A percentile compares a stretch with the other conserved stretches of the same genome.
Conservation (phyloP, 1,140 invertebrate genomes). For the Portunus trituberculatus region DNA sequence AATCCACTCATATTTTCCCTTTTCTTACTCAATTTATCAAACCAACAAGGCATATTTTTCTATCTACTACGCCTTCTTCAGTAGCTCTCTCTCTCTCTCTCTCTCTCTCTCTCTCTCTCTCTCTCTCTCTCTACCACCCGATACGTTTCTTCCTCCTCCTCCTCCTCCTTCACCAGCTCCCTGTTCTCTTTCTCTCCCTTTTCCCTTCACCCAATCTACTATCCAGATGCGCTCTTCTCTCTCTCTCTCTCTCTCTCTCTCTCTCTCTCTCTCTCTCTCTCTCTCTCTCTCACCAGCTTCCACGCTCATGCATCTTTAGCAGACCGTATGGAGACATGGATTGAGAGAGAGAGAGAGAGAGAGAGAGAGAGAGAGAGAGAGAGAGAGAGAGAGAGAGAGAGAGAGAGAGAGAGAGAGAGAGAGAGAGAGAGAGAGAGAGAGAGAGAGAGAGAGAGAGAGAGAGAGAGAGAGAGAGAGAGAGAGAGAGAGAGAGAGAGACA, state of each 20-base stretch:
- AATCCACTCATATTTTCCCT: not conserved
- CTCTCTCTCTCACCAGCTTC: not conserved
- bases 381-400: too few relatives aligned
- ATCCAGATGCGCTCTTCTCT: not conserved
- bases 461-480: too few relatives aligned
- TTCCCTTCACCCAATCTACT: not conserved
- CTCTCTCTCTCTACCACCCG: not conserved
- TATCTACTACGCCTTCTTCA: not conserved
- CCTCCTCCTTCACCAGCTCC: not conserved
- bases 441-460: too few relatives aligned
- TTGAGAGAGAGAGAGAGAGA: too few relatives aligned
- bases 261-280: not conserved
- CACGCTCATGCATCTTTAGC: not conserved
- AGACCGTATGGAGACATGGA: not conserved
- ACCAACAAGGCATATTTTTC: too few relatives aligned
- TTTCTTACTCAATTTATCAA: not conserved
- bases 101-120: not conserved
- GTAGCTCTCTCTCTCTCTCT: not conserved
- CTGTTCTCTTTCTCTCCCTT: not conserved
- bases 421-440: too few relatives aligned
- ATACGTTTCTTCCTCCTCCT: not conserved
- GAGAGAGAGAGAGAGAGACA: too few relatives aligned
- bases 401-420: too few relatives aligned
- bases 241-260: not conserved
- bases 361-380: too few relatives aligned